Conservation (phyloP, 2,113 vertebrate genomes). For the Datnioides undecimradiatus region DNA sequence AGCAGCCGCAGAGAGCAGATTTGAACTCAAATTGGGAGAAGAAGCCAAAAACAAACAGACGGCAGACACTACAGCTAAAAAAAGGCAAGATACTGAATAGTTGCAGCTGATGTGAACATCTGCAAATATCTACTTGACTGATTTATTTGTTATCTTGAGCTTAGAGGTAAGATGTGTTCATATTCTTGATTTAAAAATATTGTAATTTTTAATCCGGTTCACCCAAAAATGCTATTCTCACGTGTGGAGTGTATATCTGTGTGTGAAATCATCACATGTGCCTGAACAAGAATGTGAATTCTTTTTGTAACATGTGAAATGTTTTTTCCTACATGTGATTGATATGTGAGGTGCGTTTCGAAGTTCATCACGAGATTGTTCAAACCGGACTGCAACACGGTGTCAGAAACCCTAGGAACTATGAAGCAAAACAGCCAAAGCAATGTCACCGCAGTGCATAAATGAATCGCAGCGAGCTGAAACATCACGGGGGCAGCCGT, state of each 20-base stretch:
- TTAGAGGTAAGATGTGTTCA: background rate
- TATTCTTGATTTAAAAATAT: background rate
- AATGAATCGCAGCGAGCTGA: too few relatives aligned
- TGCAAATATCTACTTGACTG: background rate
- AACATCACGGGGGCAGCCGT: too few relatives aligned
- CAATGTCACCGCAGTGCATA: too few relatives aligned
- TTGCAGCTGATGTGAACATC: background rate
- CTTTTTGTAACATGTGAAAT: background rate
- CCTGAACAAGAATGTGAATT: constrained; percentile 11
- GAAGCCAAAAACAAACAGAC: background rate
- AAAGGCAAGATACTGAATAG: background rate
- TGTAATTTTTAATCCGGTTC: background rate
- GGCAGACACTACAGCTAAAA: background rate
- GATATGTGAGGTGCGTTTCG: background rate
- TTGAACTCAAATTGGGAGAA: background rate
- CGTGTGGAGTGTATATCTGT: too few relatives aligned
- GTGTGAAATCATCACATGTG: background rate
- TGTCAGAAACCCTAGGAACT: too few relatives aligned
- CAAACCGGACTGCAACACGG: too few relatives aligned
- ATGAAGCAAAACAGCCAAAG: background rate
- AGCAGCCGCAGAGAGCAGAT: background rate
- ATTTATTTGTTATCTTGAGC: background rate
- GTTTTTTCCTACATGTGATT: background rate
- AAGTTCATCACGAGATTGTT: background rate
- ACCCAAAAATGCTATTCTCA: background rate